Evolutionary conservation across 2,888 invertebrate genomes (phyloP), one percentile per base, ranked within the genome.

Genomic region (Zygogramma bicolorata): DNA sequence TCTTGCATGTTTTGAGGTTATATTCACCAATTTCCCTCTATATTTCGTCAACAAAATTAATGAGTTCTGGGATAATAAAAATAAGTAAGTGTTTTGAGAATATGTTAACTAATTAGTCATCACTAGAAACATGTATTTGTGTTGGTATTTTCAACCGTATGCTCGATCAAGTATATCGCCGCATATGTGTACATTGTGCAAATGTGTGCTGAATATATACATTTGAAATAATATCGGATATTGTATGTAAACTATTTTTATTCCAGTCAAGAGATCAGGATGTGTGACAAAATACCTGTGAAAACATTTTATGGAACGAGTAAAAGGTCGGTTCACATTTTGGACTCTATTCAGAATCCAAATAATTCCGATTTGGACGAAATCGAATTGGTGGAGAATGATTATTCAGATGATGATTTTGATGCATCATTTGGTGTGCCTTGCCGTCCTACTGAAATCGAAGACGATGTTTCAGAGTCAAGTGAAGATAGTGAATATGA

Each of bases 351-450:
- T 15, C 29, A 22, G 29, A 59, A 59, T 59, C 59, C 59, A 59
- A 59, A 59, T 59, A 59, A 42, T 42, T 42, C 42, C 13, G 59
- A 59, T 59, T 59, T 59, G 27, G 31, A 59, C 6, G 29, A 59
- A 29, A 59, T 59, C 29, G 59, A 59, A 5, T 18, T 59, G 6
- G 1, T 6, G 7, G 15, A 59, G 7, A 20, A 59, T 8, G n/a
- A 31, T n/a, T 15, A 42, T n/a, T 42, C 42, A 18, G 42, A 42
- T n/a, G 42, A n/a, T n/a, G 42, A 42, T n/a, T 42, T 42, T 42
- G 42, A 42, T 42, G 42, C 15, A 34, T 34, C 57, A 20, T 57
- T 57, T 57, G 22, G 27, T 57, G 22, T 13, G 57, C 13, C 13
- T 57, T 10, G 20, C 57, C 57, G 27, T 25, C 22, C 27, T 25